Conservation (phyloP, 2,888 invertebrate species). For the Netelia inedita region DNA sequence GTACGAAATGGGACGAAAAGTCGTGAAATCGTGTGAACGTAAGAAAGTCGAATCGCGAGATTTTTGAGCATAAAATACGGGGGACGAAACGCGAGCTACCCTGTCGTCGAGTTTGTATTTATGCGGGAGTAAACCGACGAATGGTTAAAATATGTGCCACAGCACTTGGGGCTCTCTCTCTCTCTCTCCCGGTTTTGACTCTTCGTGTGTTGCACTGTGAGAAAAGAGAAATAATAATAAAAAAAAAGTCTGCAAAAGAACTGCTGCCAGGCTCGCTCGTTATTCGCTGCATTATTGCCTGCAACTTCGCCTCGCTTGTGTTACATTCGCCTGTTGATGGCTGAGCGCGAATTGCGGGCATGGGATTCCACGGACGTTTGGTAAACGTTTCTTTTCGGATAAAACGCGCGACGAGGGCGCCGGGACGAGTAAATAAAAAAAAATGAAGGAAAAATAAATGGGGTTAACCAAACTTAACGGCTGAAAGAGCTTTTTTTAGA, state of each 20-base stretch:
- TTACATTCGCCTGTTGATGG: slow-evolving; percentile 13
- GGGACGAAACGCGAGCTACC: slow-evolving; percentile 81
- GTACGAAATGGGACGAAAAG: background rate
- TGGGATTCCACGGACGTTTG: slow-evolving; percentile 4
- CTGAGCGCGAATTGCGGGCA: background rate
- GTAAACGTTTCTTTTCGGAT: slow-evolving; percentile 29
- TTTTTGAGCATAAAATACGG: slow-evolving; percentile 79
- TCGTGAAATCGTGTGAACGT: background rate
- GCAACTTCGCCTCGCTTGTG: background rate
- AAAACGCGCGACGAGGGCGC: slow-evolving; percentile 2
- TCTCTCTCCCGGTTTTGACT: slow-evolving; percentile 61
- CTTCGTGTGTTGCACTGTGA: background rate
- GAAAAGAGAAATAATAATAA: slow-evolving; percentile 9
- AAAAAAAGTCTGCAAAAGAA: slow-evolving; percentile 24
- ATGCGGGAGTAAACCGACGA: slow-evolving; percentile 78
- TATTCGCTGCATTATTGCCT: slow-evolving; percentile 21
- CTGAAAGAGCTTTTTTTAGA: background rate
- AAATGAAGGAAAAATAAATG: background rate
- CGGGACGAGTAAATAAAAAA: background rate
- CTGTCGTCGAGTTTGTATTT: slow-evolving; percentile 80
- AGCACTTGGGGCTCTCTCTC: slow-evolving; percentile 44
- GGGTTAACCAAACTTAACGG: slow-evolving; percentile 21
- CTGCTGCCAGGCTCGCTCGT: slow-evolving; percentile 23
- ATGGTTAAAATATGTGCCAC: slow-evolving; percentile 61
- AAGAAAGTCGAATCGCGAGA: slow-evolving; percentile 66